Conservation (phyloP, 2,797 vertebrate species). For the Paratrypauchen microcephalus region DNA sequence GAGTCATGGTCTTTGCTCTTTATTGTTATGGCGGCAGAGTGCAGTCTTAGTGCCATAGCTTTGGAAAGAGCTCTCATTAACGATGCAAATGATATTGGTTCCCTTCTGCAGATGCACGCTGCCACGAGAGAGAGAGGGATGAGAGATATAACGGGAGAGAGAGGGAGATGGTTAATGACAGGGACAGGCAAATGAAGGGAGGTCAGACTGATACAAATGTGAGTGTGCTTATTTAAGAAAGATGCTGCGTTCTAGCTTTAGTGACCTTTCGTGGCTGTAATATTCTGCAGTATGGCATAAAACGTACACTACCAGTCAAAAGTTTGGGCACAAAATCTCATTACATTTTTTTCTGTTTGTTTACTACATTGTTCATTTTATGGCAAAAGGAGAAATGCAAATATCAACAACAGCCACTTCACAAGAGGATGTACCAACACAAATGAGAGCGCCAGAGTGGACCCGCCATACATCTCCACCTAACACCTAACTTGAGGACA, state of each 20-base stretch:
- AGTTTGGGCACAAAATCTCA: too few relatives aligned
- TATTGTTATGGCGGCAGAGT: constrained; percentile 17
- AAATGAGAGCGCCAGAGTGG: too few relatives aligned
- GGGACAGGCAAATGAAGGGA: background rate
- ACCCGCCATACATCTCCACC: too few relatives aligned
- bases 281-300: background rate
- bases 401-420: too few relatives aligned
- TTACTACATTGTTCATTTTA: too few relatives aligned
- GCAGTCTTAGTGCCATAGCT: constrained; percentile 30
- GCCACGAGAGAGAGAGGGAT: constrained; percentile 4
- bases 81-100: constrained; percentile 56
- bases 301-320: too few relatives aligned
- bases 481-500: too few relatives aligned
- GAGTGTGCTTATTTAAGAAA: constrained; percentile 31
- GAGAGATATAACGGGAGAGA: background rate
- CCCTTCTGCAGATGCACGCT: constrained; percentile 29
- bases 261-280: background rate
- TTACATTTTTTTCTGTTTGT: too few relatives aligned
- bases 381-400: too few relatives aligned
- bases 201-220: constrained; percentile 23
- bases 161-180: background rate
- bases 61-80: constrained; percentile 45
- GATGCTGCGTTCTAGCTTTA: background rate
- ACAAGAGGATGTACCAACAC: too few relatives aligned
- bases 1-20: constrained; percentile 26